phyloP scores from a whole-genome alignment of 2,797 vertebrate genomes.

The Acomys russatus region DNA sequence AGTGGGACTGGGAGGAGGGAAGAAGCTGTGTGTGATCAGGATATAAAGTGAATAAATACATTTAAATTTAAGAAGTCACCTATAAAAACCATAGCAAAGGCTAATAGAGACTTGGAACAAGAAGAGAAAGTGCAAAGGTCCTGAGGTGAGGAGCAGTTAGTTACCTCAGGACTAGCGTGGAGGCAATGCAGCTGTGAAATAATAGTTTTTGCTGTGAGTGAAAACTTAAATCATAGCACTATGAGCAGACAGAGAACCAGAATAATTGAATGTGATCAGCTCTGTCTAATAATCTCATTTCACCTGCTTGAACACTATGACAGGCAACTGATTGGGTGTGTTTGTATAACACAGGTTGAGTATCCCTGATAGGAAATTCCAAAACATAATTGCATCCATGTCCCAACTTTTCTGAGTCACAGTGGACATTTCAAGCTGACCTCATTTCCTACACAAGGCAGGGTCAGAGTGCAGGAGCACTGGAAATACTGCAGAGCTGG shows the following conservation, averaged over 20 bases:
- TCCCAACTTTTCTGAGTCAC: neutral
- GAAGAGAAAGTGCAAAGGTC: neutral
- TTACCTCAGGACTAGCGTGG: neutral
- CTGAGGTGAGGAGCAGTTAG: neutral
- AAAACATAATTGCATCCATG: neutral
- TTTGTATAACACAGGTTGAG: no score
- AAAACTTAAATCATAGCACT: neutral
- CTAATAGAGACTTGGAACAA: neutral
- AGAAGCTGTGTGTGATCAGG: no score
- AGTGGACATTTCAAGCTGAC: neutral
- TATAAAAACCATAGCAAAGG: neutral
- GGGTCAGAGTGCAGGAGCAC: neutral
- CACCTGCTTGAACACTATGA: neutral
- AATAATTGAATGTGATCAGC: neutral
- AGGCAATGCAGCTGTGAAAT: neutral
- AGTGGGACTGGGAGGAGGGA: no score
- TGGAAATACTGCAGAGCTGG: neutral
- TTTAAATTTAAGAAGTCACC: no score
- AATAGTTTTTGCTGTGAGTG: neutral
- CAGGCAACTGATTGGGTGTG: neutral
- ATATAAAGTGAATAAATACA: no score
- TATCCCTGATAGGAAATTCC: neutral
- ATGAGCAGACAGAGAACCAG: neutral
- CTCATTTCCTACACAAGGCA: neutral
- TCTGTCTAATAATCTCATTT: neutral